Conservation (phyloP, 2,113 vertebrate species). For the Pongo pygmaeus region DNA sequence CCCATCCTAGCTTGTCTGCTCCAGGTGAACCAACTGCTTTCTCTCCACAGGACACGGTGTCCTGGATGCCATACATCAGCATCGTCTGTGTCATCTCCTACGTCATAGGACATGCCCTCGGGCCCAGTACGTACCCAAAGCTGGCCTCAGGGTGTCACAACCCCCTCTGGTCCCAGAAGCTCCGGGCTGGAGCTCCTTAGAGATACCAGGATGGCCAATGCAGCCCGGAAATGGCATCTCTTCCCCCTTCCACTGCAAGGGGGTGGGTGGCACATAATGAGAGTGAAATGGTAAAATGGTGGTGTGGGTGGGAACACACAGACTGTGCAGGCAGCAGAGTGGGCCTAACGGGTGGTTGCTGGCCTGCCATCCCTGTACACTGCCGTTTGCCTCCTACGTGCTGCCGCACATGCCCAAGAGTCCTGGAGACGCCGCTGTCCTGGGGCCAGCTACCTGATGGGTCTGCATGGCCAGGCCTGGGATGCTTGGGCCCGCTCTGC, state of each 20-base stretch:
- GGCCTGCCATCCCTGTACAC: background rate
- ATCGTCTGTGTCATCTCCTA: conserved; percentile 91
- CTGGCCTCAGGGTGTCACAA: rapidly evolving
- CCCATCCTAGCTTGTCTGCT: rapidly evolving
- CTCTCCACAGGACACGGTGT: conserved; percentile 62
- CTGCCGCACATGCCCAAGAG: background rate
- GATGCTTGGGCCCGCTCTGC: background rate
- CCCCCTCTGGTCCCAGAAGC: conserved; percentile 70
- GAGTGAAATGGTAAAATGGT: background rate
- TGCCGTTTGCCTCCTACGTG: background rate
- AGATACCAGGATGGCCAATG: too few relatives aligned
- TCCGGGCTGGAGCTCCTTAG: background rate
- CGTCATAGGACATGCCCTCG: conserved; percentile 92
- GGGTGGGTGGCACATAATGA: background rate
- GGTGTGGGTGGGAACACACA: rapidly evolving
- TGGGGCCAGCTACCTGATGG: background rate
- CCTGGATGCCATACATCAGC: conserved; percentile 94
- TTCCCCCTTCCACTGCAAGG: too few relatives aligned
- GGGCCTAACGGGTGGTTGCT: background rate
- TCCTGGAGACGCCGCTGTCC: background rate
- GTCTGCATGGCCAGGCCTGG: background rate
- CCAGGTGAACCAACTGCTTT: background rate
- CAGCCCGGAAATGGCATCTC: background rate
- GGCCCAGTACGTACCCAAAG: conserved; percentile 89
- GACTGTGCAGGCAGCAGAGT: too few relatives aligned